phyloP scores from a whole-genome alignment of 2,113 vertebrate species.

The Sorex fumeus region DNA sequence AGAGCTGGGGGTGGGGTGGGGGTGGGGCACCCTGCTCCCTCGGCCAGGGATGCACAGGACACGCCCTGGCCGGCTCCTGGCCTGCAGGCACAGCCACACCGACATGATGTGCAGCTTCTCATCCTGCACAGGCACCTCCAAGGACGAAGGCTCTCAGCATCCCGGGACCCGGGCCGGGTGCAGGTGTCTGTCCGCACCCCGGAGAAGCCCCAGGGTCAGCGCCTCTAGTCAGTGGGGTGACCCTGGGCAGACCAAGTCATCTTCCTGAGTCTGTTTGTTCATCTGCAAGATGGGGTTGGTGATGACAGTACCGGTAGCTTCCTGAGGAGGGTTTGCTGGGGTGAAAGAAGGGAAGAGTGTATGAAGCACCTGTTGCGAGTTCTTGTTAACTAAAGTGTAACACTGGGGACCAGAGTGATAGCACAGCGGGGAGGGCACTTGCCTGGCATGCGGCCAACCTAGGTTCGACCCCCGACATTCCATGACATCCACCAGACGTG shows the following conservation, averaged over 20 bases:
- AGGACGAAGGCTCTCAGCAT: neutral
- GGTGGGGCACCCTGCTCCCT: constrained; percentile 33
- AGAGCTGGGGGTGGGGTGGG: constrained; percentile 61
- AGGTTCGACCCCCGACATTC: no score
- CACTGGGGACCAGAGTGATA: no score
- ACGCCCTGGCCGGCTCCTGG: neutral
- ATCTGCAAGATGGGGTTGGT: constrained; percentile 10
- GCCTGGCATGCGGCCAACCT: no score
- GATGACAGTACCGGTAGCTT: neutral
- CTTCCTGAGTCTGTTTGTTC: constrained; percentile 48
- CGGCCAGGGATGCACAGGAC: neutral
- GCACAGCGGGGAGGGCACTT: no score
- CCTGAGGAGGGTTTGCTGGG: neutral
- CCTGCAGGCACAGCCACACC: neutral
- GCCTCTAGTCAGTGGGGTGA: neutral
- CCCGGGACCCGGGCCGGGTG: neutral
- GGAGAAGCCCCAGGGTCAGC: neutral
- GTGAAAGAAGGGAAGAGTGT: neutral
- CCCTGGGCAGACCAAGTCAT: neutral
- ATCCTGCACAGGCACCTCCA: neutral
- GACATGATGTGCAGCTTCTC: neutral
- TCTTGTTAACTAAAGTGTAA: no score
- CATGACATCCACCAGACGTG: no score
- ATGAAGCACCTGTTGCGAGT: neutral
- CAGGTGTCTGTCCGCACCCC: neutral